Evolutionary conservation across 2,113 vertebrate species (phyloP), one percentile per base, ranked within the genome.

Genomic region (Galemys pyrenaicus): DNA sequence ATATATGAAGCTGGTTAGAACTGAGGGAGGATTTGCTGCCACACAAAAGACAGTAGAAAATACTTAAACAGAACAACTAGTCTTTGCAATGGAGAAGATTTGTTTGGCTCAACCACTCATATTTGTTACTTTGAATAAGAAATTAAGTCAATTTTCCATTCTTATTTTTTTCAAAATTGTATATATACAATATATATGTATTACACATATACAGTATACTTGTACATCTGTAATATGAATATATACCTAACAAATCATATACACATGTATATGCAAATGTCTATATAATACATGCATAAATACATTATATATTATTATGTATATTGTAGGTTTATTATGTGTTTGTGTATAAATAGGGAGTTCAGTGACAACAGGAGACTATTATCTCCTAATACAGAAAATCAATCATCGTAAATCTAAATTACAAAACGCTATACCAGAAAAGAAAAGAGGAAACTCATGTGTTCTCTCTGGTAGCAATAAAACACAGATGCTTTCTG

Each of bases 391-490:
- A 70, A 49, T 51, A 51, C 8, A 49, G 68, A 83, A 56, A 86
- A 75, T 3, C 35, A 58, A 68, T 41, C 77, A 28, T 26, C 41
- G 68, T 77, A 78, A 12, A 16, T 82, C 20, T 56, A 56, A 56
- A 22, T 20, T 56, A 56, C 54, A 56, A 56, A 56, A 56, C 22
- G 19, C 17, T 54, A 28, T 58, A 73, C 16, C 28, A 87, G 9
- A 26, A 94, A 82, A 87, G 13, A 88, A 9, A 79, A 54, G 17
- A 83, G 8, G 87, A 91, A 87, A 94, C 56, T 49, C 54, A 49
- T 3, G 15, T 24, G 9, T 70, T 91, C 49, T 84, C 19, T 77
- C 6, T 54, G n/a, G 30, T 9, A 54, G 20, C 35, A 64, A 65
- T 22, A 62, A 79, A 83, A 10, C 44, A 13, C 58, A 84, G 37